Percentiles rank a stretch among this genome's conserved stretches.
phyloP scores from a whole-genome alignment of 2,888 invertebrate species.

The Crematogaster levior region DNA sequence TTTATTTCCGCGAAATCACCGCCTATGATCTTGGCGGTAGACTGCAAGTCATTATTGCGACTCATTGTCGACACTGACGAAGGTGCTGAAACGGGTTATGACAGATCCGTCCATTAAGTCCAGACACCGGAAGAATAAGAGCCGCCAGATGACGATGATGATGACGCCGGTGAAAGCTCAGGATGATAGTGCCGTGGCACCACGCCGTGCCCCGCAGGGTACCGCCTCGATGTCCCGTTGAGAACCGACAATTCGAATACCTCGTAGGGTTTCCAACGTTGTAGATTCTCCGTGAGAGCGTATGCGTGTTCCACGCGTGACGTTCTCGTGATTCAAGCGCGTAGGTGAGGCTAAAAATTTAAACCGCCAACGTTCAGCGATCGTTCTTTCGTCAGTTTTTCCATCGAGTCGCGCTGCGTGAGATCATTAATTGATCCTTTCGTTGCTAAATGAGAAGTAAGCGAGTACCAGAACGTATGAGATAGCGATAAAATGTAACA shows the following conservation, averaged over 20 bases:
- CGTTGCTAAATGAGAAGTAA: background rate
- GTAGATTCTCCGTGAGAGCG: slow-evolving; percentile 60
- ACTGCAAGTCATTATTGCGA: slow-evolving; percentile 50
- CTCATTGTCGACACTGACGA: slow-evolving; percentile 56
- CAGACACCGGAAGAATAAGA: slow-evolving; percentile 69
- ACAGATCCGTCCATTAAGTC: slow-evolving; percentile 74
- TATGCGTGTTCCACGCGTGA: slow-evolving; percentile 47
- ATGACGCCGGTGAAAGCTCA: slow-evolving; percentile 77
- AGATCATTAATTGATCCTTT: background rate
- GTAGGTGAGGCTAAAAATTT: slow-evolving; percentile 50
- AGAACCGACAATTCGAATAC: slow-evolving; percentile 74
- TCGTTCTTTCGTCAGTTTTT: background rate
- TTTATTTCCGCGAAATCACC: slow-evolving; percentile 37
- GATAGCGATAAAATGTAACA: background rate
- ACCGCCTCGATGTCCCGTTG: slow-evolving; percentile 75
- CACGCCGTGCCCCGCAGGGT: slow-evolving; percentile 79
- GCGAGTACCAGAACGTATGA: background rate
- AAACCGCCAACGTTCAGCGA: slow-evolving; percentile 1
- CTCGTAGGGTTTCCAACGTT: slow-evolving; percentile 68
- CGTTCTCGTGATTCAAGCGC: slow-evolving; percentile 27
- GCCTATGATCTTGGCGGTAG: slow-evolving; percentile 40
- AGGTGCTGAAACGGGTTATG: slow-evolving; percentile 75
- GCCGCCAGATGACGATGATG: slow-evolving; percentile 79
- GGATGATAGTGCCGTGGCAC: slow-evolving; percentile 76
- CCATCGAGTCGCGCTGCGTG: background rate